Conservation (phyloP, 92 coral and sea anemone species). For the Diadumene lineata region DNA sequence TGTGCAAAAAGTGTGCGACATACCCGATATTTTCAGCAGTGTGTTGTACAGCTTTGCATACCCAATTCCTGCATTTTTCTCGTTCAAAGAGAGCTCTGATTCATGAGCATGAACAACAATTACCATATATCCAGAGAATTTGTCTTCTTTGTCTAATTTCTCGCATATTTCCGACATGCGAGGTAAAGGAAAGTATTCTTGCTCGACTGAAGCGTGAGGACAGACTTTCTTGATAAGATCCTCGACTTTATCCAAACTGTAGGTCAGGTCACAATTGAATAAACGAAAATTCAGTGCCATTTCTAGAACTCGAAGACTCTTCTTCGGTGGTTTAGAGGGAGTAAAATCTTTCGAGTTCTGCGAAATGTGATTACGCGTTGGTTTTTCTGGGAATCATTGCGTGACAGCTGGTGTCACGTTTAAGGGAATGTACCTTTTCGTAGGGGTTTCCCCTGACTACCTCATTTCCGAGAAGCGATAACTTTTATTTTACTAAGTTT, state of each 20-base stretch:
- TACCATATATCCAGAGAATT: conserved; percentile 21
- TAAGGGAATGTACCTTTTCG: not conserved
- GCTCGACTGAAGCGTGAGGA: conserved; percentile 2
- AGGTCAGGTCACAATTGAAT: conserved; percentile 78
- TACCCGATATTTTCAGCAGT: conserved; percentile 41
- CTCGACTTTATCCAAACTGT: conserved; percentile 41
- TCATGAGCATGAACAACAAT: conserved; percentile 72
- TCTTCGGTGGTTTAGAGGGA: not conserved
- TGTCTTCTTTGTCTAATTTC: conserved; percentile 11
- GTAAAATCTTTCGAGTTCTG: not conserved
- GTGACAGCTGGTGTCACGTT: not conserved
- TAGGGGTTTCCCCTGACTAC: conserved; percentile 1
- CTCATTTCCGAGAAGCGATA: not conserved
- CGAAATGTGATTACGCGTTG: not conserved
- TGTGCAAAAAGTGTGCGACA: no score
- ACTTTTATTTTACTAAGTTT: not conserved
- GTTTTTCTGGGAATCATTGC: not conserved
- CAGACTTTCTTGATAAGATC: conserved; percentile 29
- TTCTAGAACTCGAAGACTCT: conserved; percentile 2
- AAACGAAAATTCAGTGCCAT: conserved; percentile 36
- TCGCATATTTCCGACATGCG: conserved; percentile 43
- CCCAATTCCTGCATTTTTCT: conserved; percentile 46
- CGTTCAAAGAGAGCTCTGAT: conserved; percentile 62
- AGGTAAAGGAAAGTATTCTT: conserved; percentile 40
- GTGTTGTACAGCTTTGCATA: conserved; percentile 56